Evolutionary conservation across 1,140 invertebrate genomes (phyloP), one percentile per base, ranked within the genome.

Genomic region (Scaptomyza hsui): DNA sequence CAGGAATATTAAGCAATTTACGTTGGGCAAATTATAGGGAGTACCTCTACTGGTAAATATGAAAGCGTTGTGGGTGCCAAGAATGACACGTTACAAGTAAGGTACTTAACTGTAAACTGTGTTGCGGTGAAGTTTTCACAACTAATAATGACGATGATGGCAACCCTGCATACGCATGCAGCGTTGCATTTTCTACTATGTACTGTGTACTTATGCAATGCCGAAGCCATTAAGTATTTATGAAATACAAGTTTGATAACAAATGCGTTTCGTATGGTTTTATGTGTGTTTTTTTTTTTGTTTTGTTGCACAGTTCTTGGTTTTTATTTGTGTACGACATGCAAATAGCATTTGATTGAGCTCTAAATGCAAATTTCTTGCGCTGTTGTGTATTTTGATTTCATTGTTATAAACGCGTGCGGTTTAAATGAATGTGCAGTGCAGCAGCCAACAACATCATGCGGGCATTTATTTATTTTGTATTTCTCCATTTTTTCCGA

Each of bases 321-420:
- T 37, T 15, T 13, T n/a, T 21, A 51, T 52, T 60, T 67, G 21
- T 67, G 21, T 59, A 56, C 47, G 47, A 49, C 57, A 77, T 81
- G 63, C 77, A 80, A 80, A 85, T 86, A 80, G 80, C 82, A 85
- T 86, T 81, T 74, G 73, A 86, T 81, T 85, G 80, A 85, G 80
- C 80, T 81, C 69, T 32, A 85, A 85, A 86, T 85, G 80, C 77
- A 86, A 85, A 85, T 85, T 80, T 67, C 77, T 61, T 72, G 44
- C 48, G 55, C 61, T 57, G 67, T 68, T 69, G 59, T 55, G 64
- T n/a, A n/a, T 86, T 85, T 72, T 70, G 73, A 74, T 85, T 86
- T 86, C 77, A 86, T 85, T 85, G 80, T 83, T 85, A 76, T 74
- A 77, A 81, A 73, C 70, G 78, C 78, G 71, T 81, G 69, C 64